Evolutionary conservation across 2,888 invertebrate genomes (phyloP), one percentile per base, ranked within the genome.

Genomic region (Alsophila aescularia): DNA sequence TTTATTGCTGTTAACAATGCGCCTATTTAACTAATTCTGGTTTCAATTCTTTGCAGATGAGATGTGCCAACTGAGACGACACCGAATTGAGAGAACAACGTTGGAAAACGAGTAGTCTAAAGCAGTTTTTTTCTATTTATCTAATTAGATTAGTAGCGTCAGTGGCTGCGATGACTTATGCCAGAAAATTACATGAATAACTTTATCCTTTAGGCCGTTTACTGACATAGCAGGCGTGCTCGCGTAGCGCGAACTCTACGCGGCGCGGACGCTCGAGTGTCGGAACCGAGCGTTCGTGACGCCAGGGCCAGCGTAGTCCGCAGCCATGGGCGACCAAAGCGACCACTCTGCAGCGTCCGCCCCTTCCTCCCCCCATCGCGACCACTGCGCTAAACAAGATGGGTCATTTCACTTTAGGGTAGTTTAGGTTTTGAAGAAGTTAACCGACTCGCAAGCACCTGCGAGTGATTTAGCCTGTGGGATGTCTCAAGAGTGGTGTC

Each of bases 251-350:
- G 67, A 75, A 66, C 79, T 67, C 70, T 74, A 69, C 58, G 73
- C 76, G 65, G 60, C 78, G 58, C 67, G 73, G 68, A 66, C 72
- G 69, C 63, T 63, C 72, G 73, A 63, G 65, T 59, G 52, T 21
- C 8, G 15, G 13, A 36, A 57, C 61, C 76, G 69, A 53, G 66
- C 61, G 79, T 59, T 64, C 67, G 64, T 63, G 78, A 69, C 68
- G 83, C 58, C 72, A 74, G 70, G 45, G 83, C 72, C 48, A 73
- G 84, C 76, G 90, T 70, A 91, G 90, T 72, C 81, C 66, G 75
- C 84, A 90, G 90, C 90, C 90, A 84, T 60, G 77, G 84, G 81
- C 86, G 85, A 70, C 80, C 82, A 80, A 82, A 82, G 77, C 69
- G 67, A 73, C 79, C 81, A 88, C 83, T 66, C 77, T 72, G 77